Base-by-base conservation (phyloP, 2,113 vertebrate species). In the Myanophis thanlyinensis region DNA sequence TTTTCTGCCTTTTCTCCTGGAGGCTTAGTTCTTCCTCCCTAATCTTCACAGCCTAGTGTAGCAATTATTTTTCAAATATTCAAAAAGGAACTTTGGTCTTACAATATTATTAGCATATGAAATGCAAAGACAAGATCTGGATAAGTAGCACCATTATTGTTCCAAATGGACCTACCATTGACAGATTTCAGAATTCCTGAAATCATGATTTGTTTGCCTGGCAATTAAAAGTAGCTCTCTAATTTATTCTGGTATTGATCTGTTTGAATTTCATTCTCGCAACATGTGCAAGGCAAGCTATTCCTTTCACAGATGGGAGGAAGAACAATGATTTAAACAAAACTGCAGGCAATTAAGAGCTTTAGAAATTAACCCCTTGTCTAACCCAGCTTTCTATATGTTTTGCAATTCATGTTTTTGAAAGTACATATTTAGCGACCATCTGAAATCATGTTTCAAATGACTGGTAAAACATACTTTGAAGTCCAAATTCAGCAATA, bases 261-360 rank as follows among this genome's bases (percentile, higher is more conserved):
- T 44, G 35, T 91, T 54, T 92, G 51, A 59, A 22, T 30, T n/a
- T 51, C 44, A 35, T 49, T 46, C 90, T 73, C 73, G 10, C 85
- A 91, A 88, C 22, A 15, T 54, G 87, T 80, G 88, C 95, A 94
- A 92, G n/a, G 56, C 22, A 80, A 89, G 87, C 7, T 62, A n/a
- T 88, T 93, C 67, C 85, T 86, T 47, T 10, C 85, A 30, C 22
- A n/a, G 48, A 47, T n/a, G 27, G 56, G 53, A 48, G 15, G 25
- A 89, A 47, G 27, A 52, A 48, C 35, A 91, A 89, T 85, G n/a
- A 93, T 87, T 89, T 92, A 53, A 67, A 92, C 25, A 59, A 20
- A 85, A 93, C 53, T 49, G 27, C 2, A 13, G 59, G 56, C 30
- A 84, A 87, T 91, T 87, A 91, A 51, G 59, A 93, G 80, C 87